Evolutionary conservation across 2,888 invertebrate species (phyloP).

Genomic region (Stenoptilia bipunctidactyla): DNA sequence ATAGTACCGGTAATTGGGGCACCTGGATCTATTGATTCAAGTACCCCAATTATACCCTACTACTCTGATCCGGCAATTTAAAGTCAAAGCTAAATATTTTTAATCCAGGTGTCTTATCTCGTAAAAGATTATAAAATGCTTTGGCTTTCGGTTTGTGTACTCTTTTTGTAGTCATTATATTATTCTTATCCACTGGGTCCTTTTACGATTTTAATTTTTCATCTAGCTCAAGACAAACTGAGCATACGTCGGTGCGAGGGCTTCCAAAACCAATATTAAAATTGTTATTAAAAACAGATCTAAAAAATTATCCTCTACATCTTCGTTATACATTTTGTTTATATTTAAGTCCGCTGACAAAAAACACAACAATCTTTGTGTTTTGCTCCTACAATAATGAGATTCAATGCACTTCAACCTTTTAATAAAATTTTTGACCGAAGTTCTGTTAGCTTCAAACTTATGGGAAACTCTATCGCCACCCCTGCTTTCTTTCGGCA

Average conservation of each 20-base stretch:
- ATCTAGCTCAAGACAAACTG: neutral
- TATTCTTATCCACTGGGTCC: neutral
- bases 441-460: neutral
- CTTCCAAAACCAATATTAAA: conserved; percentile 1
- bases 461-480: neutral
- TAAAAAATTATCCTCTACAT: neutral
- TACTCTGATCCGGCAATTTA: too few species aligned
- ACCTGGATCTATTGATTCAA: too few species aligned
- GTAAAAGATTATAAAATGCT: too few species aligned
- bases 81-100: too few species aligned
- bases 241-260: neutral
- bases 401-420: neutral
- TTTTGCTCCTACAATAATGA: neutral
- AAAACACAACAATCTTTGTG: neutral
- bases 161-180: too few species aligned
- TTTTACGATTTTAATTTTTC: neutral
- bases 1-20: too few species aligned
- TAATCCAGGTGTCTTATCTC: too few species aligned
- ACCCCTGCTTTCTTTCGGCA: neutral
- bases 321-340: neutral
- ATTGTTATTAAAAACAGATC: conserved; percentile 1
- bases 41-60: too few species aligned
- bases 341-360: neutral
- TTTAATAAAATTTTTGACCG: neutral
- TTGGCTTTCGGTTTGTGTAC: too few species aligned